These are phyloP conservation scores for Galerucella pusilla DNA, from an alignment of 2,888 invertebrate species.

Conservation along the genomic window DNA sequence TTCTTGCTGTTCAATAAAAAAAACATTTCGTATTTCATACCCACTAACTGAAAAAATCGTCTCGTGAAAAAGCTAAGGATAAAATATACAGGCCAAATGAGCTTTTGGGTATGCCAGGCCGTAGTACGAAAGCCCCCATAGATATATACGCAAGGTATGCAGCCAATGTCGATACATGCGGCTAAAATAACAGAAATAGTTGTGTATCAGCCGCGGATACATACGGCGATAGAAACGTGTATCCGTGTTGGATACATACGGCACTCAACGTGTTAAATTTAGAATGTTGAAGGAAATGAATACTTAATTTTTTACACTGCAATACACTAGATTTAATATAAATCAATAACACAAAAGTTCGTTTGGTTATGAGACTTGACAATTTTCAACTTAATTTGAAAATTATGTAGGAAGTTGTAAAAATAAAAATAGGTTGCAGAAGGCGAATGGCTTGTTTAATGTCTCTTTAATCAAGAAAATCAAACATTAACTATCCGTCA, in stretches of 20 bases:
- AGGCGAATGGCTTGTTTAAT: not conserved
- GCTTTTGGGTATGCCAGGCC: conserved; percentile 9
- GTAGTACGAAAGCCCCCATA: conserved; percentile 11
- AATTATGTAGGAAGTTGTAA: conserved; percentile 19
- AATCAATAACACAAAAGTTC: not conserved
- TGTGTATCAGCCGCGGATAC: not conserved
- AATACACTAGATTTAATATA: not conserved
- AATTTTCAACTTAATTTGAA: conserved; percentile 19
- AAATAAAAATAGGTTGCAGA: not conserved
- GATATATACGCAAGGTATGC: conserved; percentile 16
- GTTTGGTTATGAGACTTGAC: conserved; percentile 18
- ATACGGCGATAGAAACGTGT: no score
- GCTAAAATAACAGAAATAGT: conserved; percentile 10
- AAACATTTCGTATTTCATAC: conserved; percentile 1
- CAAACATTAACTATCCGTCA: not conserved
- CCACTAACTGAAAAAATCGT: conserved; percentile 16
- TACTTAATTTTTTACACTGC: no score
- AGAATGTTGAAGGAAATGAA: not conserved
- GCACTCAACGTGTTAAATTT: not conserved
- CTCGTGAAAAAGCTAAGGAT: conserved; percentile 8
- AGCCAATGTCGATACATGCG: not conserved
- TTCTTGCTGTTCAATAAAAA: conserved; percentile 8
- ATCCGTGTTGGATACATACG: no score
- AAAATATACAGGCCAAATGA: conserved; percentile 9
- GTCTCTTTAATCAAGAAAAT: not conserved